Evolutionary conservation across 2,797 vertebrate species (phyloP).

Genomic region (Sebastes minor): DNA sequence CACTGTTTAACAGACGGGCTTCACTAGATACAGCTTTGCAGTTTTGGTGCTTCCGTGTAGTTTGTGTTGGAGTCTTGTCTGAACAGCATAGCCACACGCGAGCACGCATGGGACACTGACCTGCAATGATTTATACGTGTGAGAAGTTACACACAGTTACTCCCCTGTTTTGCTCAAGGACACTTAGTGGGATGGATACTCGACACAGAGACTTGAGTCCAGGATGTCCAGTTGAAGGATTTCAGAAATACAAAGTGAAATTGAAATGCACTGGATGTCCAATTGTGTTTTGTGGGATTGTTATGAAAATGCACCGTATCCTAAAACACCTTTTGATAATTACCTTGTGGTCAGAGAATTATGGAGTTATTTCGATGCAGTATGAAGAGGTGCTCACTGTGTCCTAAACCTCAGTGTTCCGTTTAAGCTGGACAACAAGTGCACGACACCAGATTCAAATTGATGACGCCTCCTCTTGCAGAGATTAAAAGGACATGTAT

Average conservation of each 20-base stretch:
- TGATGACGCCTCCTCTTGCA: slow-evolving; percentile 23
- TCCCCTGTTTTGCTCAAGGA: background rate
- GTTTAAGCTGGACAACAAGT: background rate
- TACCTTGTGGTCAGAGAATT: background rate
- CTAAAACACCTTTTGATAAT: background rate
- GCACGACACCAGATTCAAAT: background rate
- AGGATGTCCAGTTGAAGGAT: background rate
- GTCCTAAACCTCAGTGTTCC: background rate
- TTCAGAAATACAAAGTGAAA: background rate
- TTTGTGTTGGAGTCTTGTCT: too few species aligned
- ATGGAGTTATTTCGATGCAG: background rate
- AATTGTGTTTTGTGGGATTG: background rate
- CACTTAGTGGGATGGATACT: background rate
- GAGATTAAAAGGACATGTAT: slow-evolving; percentile 34
- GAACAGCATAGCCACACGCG: too few species aligned
- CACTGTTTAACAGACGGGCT: too few species aligned
- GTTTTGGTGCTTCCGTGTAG: too few species aligned
- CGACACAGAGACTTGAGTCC: background rate
- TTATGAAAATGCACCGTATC: background rate
- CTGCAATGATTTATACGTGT: too few species aligned
- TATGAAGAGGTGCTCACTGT: background rate
- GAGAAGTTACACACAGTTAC: too few species aligned
- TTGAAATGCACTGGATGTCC: background rate
- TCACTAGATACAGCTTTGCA: too few species aligned
- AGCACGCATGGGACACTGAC: too few species aligned